These are phyloP conservation scores for Agrotis ipsilon DNA, from an alignment of 2,888 invertebrate species.

Conservation along the genomic window DNA sequence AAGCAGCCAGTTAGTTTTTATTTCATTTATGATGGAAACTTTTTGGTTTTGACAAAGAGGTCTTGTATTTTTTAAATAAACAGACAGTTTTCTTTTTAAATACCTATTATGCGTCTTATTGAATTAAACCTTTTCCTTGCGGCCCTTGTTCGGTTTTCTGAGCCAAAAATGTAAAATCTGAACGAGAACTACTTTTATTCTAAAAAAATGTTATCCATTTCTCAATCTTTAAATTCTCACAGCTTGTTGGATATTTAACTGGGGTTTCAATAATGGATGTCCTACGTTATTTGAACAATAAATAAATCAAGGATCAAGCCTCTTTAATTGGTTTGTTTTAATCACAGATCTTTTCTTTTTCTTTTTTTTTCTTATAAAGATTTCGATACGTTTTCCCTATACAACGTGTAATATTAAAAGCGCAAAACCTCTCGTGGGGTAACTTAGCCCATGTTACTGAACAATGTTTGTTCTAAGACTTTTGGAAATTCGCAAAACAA, in stretches of 20 bases:
- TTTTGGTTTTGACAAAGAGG: not conserved
- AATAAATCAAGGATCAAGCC: constrained; percentile 28
- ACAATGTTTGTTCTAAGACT: too few species aligned
- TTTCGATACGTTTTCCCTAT: too few species aligned
- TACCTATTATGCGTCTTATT: too few species aligned
- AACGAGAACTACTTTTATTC: not conserved
- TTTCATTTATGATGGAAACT: not conserved
- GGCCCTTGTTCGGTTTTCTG: too few species aligned
- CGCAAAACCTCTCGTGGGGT: too few species aligned
- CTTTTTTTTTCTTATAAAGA: too few species aligned
- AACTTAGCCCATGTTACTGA: too few species aligned
- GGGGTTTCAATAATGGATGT: constrained; percentile 19
- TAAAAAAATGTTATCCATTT: not conserved
- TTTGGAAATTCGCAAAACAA: too few species aligned
- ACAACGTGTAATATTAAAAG: too few species aligned
- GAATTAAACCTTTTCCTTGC: too few species aligned
- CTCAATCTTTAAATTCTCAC: too few species aligned
- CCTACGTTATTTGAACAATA: constrained; percentile 16
- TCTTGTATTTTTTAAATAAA: not conserved
- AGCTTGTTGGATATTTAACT: constrained; percentile 26
- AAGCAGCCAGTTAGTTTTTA: not conserved
- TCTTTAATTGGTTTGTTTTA: constrained; percentile 13
- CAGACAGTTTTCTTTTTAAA: not conserved
- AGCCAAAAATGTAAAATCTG: not conserved
- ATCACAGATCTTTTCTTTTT: not conserved